A percentile compares a stretch with the other conserved stretches of the same genome.
These are phyloP conservation scores for Neolamprologus caudopunctatus DNA, from an alignment of 2,113 vertebrate genomes.

Conservation along the genomic window DNA sequence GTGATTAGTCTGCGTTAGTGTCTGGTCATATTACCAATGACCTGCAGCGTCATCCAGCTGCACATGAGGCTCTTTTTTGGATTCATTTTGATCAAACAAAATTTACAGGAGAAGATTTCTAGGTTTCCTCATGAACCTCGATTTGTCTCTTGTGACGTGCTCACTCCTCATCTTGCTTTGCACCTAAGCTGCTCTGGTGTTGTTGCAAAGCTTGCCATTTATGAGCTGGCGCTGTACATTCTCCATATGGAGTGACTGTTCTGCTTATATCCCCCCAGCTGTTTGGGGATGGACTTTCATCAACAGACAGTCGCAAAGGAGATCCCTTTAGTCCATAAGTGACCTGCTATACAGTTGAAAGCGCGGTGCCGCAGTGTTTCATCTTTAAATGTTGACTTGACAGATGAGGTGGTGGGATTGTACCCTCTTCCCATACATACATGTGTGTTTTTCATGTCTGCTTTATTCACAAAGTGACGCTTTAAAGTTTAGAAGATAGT, in stretches of 20 bases:
- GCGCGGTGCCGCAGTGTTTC: not conserved
- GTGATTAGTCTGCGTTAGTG: not conserved
- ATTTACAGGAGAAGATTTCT: not conserved
- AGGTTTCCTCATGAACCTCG: not conserved
- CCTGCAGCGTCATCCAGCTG: not conserved
- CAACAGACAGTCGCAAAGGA: not conserved
- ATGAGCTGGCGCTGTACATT: constrained; percentile 18
- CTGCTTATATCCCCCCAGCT: constrained; percentile 13
- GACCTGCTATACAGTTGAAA: not conserved
- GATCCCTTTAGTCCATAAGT: not conserved
- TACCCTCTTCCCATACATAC: not conserved
- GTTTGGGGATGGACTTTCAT: not conserved
- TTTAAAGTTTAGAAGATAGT: not conserved
- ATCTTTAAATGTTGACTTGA: not conserved
- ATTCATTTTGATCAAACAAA: not conserved
- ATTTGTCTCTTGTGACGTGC: not conserved
- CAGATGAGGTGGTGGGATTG: not conserved
- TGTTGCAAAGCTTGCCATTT: constrained; percentile 35
- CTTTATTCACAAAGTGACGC: not conserved
- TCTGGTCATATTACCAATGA: not conserved
- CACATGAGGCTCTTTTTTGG: not conserved
- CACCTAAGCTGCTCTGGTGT: not conserved
- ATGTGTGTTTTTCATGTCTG: not conserved
- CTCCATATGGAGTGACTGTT: not conserved
- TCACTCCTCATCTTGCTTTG: not conserved